A percentile compares a stretch with the other conserved stretches of the same genome.
phyloP scores from a whole-genome alignment of 2,888 invertebrate genomes.

The Stratiomys singularior region DNA sequence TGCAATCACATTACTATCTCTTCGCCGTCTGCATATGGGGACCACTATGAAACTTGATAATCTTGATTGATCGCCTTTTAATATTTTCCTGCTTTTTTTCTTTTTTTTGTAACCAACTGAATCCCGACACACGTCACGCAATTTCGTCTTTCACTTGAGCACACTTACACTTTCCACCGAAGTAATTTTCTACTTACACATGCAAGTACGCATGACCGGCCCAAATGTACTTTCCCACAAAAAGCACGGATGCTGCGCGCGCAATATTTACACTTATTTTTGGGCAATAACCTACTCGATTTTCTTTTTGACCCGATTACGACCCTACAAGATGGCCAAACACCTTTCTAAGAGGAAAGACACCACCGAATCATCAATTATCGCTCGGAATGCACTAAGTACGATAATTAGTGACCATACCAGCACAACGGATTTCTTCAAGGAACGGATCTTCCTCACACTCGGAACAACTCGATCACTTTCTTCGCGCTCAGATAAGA shows the following conservation, averaged over 20 bases:
- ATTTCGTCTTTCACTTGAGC: not conserved
- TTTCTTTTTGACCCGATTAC: constrained; percentile 41
- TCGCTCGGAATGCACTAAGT: not conserved
- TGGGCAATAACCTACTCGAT: not conserved
- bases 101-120: not conserved
- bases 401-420: too few relatives aligned
- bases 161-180: constrained; percentile 6
- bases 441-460: not conserved
- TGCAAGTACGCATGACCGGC: constrained; percentile 15
- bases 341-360: not conserved
- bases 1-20: not conserved
- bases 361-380: not conserved
- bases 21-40: not conserved
- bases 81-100: not conserved
- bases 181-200: constrained; percentile 2
- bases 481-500: not conserved
- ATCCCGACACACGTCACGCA: not conserved
- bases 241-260: constrained; percentile 40
- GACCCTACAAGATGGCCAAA: constrained; percentile 15
- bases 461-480: constrained; percentile 9
- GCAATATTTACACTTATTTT: constrained; percentile 42
- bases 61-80: constrained; percentile 27
- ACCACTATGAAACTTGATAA: constrained; percentile 20
- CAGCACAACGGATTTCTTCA: not conserved
- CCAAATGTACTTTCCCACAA: constrained; percentile 16